Evolutionary conservation across 1,140 invertebrate species (phyloP).

Genomic region (Penaeus indicus): DNA sequence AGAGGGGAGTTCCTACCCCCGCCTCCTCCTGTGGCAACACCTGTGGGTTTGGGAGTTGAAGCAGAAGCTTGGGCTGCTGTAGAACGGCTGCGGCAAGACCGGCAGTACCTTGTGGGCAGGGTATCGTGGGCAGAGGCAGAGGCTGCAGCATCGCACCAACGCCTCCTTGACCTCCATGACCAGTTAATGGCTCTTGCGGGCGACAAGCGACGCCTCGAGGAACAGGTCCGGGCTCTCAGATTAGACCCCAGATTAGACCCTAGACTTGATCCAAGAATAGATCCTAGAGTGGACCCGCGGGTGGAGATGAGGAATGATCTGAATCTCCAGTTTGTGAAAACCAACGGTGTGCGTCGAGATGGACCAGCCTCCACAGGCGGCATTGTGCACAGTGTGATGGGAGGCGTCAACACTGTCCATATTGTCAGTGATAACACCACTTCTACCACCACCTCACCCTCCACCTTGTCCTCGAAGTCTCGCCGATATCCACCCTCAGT

Average conservation of each 20-base stretch:
- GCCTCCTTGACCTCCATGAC: constrained; percentile 63
- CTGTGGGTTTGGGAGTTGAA: constrained; percentile 43
- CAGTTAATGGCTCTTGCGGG: constrained; percentile 58
- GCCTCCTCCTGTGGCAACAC: constrained; percentile 29
- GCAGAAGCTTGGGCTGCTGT: constrained; percentile 71
- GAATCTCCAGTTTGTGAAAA: constrained; percentile 53
- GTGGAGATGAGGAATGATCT: constrained; percentile 23
- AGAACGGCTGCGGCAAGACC: constrained; percentile 76
- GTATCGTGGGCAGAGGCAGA: constrained; percentile 65
- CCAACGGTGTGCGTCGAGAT: constrained; percentile 44
- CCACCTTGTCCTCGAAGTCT: constrained; percentile 28
- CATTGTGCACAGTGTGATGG: constrained; percentile 52
- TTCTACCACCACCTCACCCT: constrained; percentile 20
- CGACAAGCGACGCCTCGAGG: constrained; percentile 63
- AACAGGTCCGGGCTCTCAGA: constrained; percentile 54
- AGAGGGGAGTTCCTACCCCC: constrained; percentile 35
- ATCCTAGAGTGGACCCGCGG: constrained; percentile 9
- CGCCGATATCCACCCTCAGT: constrained; percentile 48
- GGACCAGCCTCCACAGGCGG: constrained; percentile 46
- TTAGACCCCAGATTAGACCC: constrained; percentile 19
- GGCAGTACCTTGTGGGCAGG: constrained; percentile 74
- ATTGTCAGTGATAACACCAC: constrained; percentile 47
- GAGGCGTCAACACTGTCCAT: constrained; percentile 54
- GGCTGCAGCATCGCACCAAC: constrained; percentile 61
- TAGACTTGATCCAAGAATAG: constrained; percentile 29